A percentile compares a stretch with the other conserved stretches of the same genome.
Evolutionary conservation across 2,113 vertebrate genomes (phyloP).

Genomic region (Excalfactoria chinensis): DNA sequence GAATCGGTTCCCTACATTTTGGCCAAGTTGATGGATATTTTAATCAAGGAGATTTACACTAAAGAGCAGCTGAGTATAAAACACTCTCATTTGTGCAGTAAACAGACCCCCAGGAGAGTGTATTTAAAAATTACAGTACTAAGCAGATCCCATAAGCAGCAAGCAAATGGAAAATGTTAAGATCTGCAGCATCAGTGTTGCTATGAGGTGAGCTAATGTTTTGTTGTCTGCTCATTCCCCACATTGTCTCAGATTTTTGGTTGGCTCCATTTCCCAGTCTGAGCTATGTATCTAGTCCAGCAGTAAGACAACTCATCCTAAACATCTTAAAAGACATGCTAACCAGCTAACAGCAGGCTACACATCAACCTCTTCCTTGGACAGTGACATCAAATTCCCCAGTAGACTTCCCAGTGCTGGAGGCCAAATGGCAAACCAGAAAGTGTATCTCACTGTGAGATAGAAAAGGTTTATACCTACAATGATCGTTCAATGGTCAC

Average conservation of each 20-base stretch:
- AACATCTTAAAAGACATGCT: background rate
- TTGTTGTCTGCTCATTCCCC: background rate
- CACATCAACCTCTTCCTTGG: background rate
- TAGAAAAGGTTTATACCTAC: background rate
- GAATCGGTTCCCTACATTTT: background rate
- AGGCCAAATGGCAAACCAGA: background rate
- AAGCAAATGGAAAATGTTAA: background rate
- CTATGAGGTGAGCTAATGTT: background rate
- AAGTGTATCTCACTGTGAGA: background rate
- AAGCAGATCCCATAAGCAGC: background rate
- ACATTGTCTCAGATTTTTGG: background rate
- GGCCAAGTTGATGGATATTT: background rate
- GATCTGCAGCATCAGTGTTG: background rate
- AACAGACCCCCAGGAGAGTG: background rate
- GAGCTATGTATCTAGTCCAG: background rate
- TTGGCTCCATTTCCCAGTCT: background rate
- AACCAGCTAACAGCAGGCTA: background rate
- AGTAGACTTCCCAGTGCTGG: background rate
- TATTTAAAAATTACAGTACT: background rate
- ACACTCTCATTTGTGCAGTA: background rate
- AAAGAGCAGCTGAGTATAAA: background rate
- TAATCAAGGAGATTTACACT: background rate
- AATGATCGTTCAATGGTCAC: background rate
- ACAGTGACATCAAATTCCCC: background rate
- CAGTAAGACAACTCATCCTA: background rate